Evolutionary conservation across 2,113 vertebrate genomes (phyloP), one percentile per base, ranked within the genome.

Genomic region (Seriola aureovittata): DNA sequence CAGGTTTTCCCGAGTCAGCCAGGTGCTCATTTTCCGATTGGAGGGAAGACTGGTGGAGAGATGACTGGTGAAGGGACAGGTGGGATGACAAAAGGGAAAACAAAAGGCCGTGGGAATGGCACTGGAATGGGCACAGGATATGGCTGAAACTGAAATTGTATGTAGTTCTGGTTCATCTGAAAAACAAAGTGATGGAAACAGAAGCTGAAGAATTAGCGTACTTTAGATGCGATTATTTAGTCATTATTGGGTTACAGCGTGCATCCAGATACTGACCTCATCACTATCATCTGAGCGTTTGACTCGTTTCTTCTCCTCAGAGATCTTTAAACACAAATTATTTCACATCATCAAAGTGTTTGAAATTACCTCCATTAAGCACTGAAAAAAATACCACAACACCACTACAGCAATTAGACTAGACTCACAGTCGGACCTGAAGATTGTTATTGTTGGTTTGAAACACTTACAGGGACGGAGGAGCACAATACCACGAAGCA

Each of bases 221-320:
- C 9, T 19, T 9, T 32, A 25, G 4, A 17, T 54, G 50, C 3
- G 6, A 23, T 55, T 55, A 23, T 70, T 54, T 40, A 55, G 19
- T n/a, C 42, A 48, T 12, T 46, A 23, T 12, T 46, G 40, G n/a
- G 14, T 66, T 16, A 17, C 40, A 67, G 42, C 65, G 6, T 12
- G 42, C 3, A 4, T 48, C 16, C 42, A 42, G 52, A 48, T 40
- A 78, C 70, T 64, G 12, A 88, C 80, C 80, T 86, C 85, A 19
- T 67, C 3, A 34, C 86, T 88, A 11, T 71, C 62, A 1, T 54
- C 21, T 76, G 85, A 88, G 75, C 71, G 78, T 25, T 80, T 85
- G 52, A 74, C 69, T 54, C 79, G 40, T 16, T 13, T 57, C 23
- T 32, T 69, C 13, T 63, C 58, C 13, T 72, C 67, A 1, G 70